A percentile compares a stretch with the other conserved stretches of the same genome.
These are phyloP conservation scores for Aegithalos caudatus DNA, from an alignment of 2,113 vertebrate genomes.

Conservation along the genomic window DNA sequence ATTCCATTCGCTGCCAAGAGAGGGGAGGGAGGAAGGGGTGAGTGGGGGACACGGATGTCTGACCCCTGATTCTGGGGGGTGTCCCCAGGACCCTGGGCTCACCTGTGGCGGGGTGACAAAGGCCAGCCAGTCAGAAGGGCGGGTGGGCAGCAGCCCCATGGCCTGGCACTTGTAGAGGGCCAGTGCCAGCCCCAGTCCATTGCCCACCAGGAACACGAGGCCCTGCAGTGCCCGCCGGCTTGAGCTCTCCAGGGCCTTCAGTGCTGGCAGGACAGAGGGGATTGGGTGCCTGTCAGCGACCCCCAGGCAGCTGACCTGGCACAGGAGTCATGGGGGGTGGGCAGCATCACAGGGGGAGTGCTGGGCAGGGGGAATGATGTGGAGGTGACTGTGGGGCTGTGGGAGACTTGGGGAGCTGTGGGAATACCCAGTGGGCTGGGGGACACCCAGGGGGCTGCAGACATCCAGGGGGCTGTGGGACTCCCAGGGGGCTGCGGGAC, in stretches of 20 bases:
- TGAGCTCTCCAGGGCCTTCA: constrained; percentile 94
- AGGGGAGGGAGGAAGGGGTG: neutral
- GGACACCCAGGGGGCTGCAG: too few species aligned
- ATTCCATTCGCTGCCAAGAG: constrained; percentile 86
- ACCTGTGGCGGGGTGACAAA: constrained; percentile 92
- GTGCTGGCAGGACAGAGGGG: constrained; percentile 72
- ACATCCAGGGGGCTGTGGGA: neutral
- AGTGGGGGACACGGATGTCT: fast-evolving
- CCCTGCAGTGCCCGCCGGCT: constrained; percentile 96
- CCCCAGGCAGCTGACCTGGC: neutral
- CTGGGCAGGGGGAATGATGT: fast-evolving
- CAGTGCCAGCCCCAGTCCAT: constrained; percentile 90
- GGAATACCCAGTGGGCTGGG: neutral
- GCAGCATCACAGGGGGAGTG: fast-evolving
- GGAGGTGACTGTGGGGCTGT: fast-evolving
- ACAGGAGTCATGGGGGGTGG: fast-evolving
- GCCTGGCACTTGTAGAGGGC: constrained; percentile 98
- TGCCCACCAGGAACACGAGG: constrained; percentile 91
- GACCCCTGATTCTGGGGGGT: fast-evolving
- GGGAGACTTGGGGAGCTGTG: too few species aligned
- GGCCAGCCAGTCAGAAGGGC: constrained; percentile 95
- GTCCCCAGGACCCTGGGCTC: neutral
- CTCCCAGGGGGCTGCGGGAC: too few species aligned
- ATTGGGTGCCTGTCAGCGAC: neutral
- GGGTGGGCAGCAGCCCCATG: constrained; percentile 94